phyloP scores from a whole-genome alignment of 1,140 invertebrate genomes.

The Acromyrmex charruanus region DNA sequence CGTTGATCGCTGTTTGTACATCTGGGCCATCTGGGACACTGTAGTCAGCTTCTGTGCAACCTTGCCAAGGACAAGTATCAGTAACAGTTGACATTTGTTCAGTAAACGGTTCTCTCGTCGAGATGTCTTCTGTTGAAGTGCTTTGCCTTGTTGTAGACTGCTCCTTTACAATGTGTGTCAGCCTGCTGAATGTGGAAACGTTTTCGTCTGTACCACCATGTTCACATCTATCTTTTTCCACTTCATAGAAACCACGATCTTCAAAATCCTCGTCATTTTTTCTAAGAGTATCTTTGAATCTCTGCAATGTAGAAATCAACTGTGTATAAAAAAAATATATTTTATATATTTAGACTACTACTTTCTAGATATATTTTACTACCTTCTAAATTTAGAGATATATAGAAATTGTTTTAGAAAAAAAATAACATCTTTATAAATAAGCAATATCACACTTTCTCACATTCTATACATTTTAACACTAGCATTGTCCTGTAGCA shows the following conservation, averaged over 20 bases:
- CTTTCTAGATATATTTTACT: no score
- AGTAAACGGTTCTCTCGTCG: neutral
- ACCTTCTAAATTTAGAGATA: neutral
- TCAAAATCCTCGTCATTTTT: conserved; percentile 71
- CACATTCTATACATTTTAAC: neutral
- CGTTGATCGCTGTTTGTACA: conserved; percentile 16
- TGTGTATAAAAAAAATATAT: neutral
- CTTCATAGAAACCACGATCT: conserved; percentile 60
- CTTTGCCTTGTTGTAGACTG: conserved; percentile 35
- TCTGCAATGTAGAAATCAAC: conserved; percentile 34
- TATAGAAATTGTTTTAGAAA: neutral
- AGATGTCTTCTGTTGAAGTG: neutral
- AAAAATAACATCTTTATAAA: neutral
- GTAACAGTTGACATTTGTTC: conserved; percentile 33
- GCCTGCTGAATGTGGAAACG: neutral
- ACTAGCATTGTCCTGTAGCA: neutral
- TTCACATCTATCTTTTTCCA: conserved; percentile 57
- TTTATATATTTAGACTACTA: no score
- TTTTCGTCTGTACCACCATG: conserved; percentile 8
- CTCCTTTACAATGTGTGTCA: conserved; percentile 32
- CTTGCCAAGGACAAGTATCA: conserved; percentile 50
- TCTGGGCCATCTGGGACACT: conserved; percentile 18
- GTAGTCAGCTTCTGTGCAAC: conserved; percentile 51
- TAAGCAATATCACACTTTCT: neutral
- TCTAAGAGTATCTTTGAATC: conserved; percentile 61